phyloP scores from a whole-genome alignment of 2,797 vertebrate genomes.

The Micromesistius poutassou region DNA sequence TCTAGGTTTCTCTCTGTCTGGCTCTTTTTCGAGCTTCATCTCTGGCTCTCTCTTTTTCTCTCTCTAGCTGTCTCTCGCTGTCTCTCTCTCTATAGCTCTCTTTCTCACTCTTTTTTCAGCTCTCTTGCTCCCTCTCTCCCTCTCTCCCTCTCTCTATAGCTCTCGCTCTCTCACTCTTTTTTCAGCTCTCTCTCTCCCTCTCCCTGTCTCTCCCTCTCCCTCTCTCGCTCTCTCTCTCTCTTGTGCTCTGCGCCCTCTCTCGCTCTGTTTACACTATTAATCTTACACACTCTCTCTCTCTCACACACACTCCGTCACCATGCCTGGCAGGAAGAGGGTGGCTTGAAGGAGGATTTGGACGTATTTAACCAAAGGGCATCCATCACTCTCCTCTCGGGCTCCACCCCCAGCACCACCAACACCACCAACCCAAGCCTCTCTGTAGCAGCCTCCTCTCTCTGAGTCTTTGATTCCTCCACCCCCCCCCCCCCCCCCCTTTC shows the following conservation, averaged over 20 bases:
- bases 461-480: constrained; percentile 26
- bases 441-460: constrained; percentile 37
- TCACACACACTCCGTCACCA: constrained; percentile 69
- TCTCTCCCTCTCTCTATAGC: constrained; percentile 70
- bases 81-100: background rate
- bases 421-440: constrained; percentile 50
- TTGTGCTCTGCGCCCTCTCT: constrained; percentile 48
- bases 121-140: background rate
- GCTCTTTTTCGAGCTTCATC: no score
- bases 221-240: constrained; percentile 6
- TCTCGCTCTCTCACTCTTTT: constrained; percentile 61
- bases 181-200: constrained; percentile 14
- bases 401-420: constrained; percentile 13
- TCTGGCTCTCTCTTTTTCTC: no score
- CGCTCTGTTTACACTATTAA: constrained; percentile 75
- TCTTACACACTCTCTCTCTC: constrained; percentile 74
- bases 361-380: constrained; percentile 75
- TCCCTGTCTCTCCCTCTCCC: constrained; percentile 12
- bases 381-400: constrained; percentile 65
- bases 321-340: constrained; percentile 71
- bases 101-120: background rate
- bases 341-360: constrained; percentile 76
- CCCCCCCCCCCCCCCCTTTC: background rate
- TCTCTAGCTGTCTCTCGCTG: constrained; percentile 16
- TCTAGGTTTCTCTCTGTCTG: constrained; percentile 6